Evolutionary conservation across 2,113 vertebrate species (phyloP).

Genomic region (Oxyura jamaicensis): DNA sequence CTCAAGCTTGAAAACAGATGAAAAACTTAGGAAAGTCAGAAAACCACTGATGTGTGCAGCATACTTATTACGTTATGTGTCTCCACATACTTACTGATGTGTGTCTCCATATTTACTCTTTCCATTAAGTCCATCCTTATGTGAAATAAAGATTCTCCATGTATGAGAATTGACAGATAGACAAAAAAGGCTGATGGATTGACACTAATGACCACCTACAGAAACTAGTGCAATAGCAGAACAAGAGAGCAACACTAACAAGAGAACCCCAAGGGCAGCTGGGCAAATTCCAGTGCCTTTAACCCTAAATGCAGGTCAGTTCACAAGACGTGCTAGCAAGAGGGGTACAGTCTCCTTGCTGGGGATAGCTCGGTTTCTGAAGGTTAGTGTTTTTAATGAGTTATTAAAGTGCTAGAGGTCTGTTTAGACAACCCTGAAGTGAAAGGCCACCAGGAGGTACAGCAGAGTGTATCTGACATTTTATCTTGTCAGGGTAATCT

Average conservation of each 20-base stretch:
- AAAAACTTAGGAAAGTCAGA: not conserved
- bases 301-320: not conserved
- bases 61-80: not conserved
- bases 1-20: not conserved
- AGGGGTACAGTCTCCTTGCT: not conserved
- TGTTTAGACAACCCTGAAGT: slow-evolving; percentile 1
- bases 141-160: not conserved
- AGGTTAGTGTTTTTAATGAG: not conserved
- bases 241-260: not conserved
- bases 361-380: not conserved
- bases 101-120: not conserved
- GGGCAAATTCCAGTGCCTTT: not conserved
- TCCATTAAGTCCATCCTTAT: not conserved
- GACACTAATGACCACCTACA: not conserved
- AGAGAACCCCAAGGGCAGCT: not conserved
- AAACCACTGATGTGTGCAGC: not conserved
- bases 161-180: not conserved
- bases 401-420: not conserved
- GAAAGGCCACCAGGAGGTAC: not conserved
- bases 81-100: not conserved
- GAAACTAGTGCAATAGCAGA: not conserved
- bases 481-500: not conserved
- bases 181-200: not conserved
- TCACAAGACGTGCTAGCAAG: not conserved
- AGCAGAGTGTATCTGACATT: not conserved